Percentiles rank a stretch among this genome's conserved stretches.
Evolutionary conservation across 2,797 vertebrate genomes (phyloP).

Genomic region (Tadarida brasiliensis): DNA sequence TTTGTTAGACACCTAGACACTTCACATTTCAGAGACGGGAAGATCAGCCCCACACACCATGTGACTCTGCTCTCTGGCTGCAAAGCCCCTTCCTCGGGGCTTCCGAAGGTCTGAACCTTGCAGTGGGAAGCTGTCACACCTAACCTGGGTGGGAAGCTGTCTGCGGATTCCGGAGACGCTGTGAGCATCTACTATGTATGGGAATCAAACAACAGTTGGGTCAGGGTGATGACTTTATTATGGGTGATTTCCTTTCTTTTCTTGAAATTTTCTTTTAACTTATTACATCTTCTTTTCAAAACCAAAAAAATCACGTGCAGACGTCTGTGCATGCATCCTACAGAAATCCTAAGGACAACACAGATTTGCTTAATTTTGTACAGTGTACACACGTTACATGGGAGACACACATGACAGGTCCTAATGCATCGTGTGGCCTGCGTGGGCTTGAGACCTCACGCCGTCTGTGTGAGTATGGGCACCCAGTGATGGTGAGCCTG

Average conservation of each 20-base stretch:
- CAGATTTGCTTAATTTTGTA: background rate
- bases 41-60: background rate
- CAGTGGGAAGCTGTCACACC: background rate
- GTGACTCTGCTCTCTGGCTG: background rate
- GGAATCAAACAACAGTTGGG: background rate
- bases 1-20: background rate
- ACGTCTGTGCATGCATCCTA: background rate
- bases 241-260: background rate
- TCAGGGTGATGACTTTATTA: background rate
- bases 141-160: background rate
- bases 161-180: background rate
- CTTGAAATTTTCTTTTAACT: background rate
- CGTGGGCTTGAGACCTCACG: background rate
- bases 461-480: background rate
- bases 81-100: background rate
- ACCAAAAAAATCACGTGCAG: background rate
- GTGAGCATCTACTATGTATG: background rate
- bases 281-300: slow-evolving; percentile 10
- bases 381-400: no score
- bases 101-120: background rate
- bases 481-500: background rate
- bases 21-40: background rate
- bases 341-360: background rate
- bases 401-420: background rate
- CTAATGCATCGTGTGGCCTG: accelerated